These are phyloP conservation scores for Philopotamus ludificatus DNA, from an alignment of 1,140 invertebrate genomes.

Conservation along the genomic window DNA sequence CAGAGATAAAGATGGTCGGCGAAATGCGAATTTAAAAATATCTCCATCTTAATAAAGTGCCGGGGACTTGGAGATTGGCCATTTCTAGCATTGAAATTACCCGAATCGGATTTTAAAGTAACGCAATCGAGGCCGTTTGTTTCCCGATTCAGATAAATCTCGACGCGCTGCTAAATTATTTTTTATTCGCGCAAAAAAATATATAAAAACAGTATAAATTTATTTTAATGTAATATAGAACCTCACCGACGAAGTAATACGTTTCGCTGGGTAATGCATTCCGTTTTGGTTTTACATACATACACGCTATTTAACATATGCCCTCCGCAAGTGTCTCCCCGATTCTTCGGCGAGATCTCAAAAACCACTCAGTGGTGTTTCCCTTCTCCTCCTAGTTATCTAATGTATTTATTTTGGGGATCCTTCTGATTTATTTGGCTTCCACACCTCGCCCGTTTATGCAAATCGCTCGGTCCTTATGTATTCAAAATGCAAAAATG, in stretches of 20 bases:
- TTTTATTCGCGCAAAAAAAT: no score
- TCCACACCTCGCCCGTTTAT: constrained; percentile 11
- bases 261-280: background rate
- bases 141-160: no score
- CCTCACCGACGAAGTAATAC: background rate
- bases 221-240: no score
- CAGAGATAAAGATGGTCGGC: constrained; percentile 19
- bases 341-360: background rate
- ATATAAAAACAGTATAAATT: no score
- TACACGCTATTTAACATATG: constrained; percentile 8
- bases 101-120: no score
- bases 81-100: no score
- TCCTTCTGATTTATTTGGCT: constrained; percentile 18
- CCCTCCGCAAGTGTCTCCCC: background rate
- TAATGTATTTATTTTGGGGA: constrained; percentile 20
- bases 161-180: no score
- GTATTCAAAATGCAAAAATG: constrained; percentile 8
- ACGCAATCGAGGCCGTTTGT: no score
- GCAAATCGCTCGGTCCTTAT: no score
- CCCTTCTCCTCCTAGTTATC: background rate
- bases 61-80: no score
- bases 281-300: background rate
- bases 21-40: background rate
- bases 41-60: constrained; percentile 24
- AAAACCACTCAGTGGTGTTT: constrained; percentile 1